Evolutionary conservation across 1,140 invertebrate genomes (phyloP), one percentile per base, ranked within the genome.

Genomic region (Paraescarpia echinospica): DNA sequence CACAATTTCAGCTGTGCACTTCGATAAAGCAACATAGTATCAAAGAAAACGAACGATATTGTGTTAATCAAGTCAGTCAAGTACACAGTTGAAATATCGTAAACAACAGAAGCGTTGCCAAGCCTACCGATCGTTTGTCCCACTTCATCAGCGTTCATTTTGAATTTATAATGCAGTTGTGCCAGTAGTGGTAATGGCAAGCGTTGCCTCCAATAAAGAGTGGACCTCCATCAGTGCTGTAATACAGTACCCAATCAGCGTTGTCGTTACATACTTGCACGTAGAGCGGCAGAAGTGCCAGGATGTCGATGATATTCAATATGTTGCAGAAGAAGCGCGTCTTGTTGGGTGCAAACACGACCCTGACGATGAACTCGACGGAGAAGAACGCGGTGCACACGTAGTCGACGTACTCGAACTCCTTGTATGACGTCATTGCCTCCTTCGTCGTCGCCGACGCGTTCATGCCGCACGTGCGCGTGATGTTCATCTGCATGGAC

Each of bases 281-380:
- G 93, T 96, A 96, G 59, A 96, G 96, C n/a, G 96, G 96, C 91
- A 96, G 94, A 12, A 96, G 94, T 1, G 96, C 96, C 90, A 96
- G 92, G 9, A 96, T 92, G 94, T 97, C 96, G 89, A 97, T 96
- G 89, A 97, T 95, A 93, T 97, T 97, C 95, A 97, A 95, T 34
- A 95, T 93, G 31, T 94, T 95, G 31, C 94, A 94, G 31, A 96
- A 94, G 94, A 97, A 97, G 59, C 94, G 93, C 2, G 94, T 92
- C 93, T 96, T 96, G 91, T 95, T 94, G 18, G 96, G 96, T 34
- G 95, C 94, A 88, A 96, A 96, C n/a, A 94, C 94, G 92, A 97
- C 96, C 27, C 96, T 94, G 18, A 95, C 93, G 1, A 96, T 93
- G 88, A 96, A 95, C 92, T 96, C 96, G 89, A 96, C 92, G 1